Evolutionary conservation across 2,888 invertebrate species (phyloP), one percentile per base, ranked within the genome.

Genomic region (Pemphredon lugubris): DNA sequence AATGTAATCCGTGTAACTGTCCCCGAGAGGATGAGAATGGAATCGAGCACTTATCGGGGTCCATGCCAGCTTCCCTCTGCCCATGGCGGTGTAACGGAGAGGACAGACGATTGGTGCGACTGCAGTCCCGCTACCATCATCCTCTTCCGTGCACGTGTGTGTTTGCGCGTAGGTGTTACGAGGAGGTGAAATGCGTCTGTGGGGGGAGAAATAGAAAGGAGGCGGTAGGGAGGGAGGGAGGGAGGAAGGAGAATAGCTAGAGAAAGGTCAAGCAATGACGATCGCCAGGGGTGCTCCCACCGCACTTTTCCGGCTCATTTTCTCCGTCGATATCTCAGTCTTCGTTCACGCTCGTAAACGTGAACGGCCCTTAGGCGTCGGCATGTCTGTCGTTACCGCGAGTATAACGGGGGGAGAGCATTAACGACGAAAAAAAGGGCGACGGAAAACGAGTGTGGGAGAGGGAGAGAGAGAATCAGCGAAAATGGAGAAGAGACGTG

Each of bases 291-390:
- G 73, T 75, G 78, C 78, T 81, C 81, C 81, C 73, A 80, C 74
- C 82, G 82, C 82, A 84, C 77, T 86, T 86, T 86, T 86, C 81
- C 83, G 77, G 85, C 83, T 83, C 85, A 83, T 85, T 86, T 86
- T 85, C 84, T 75, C 74, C 75, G 73, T 69, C 78, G 84, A 82
- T 83, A 83, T 83, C 83, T 76, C 74, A 63, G 79, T 82, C 81
- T 77, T 72, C 78, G 72, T 79, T 79, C 78, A 66, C 71, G 81
- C 79, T 86, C 86, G 84, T 86, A 86, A 86, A 86, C 76, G 86
- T 77, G 82, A 86, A 86, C 83, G 85, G 84, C 84, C 83, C 86
- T 85, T 85, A 82, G 81, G 83, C 85, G 85, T 86, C 83, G 82
- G 77, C 75, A 68, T 81, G 79, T 77, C 75, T 72, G 75, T 75